A percentile compares a stretch with the other conserved stretches of the same genome.
Evolutionary conservation across 2,113 vertebrate species (phyloP).

Genomic region (Perognathus longimembris): DNA sequence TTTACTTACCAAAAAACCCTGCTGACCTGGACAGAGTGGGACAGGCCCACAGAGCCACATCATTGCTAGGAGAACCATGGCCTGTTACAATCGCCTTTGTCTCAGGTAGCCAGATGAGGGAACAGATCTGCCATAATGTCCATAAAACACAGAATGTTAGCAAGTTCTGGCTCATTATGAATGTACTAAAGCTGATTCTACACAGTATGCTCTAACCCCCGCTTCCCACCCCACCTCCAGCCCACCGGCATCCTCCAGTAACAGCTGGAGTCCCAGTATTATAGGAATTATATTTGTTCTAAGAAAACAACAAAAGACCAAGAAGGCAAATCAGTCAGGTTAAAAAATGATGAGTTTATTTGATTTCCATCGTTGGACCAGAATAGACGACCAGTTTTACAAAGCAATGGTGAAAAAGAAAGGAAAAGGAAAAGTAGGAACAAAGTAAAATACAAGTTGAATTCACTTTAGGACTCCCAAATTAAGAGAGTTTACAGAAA

Average conservation of each 20-base stretch:
- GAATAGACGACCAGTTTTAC: background rate
- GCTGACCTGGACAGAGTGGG: constrained; percentile 76
- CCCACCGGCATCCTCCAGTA: background rate
- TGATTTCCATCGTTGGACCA: background rate
- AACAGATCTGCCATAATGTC: constrained; percentile 87
- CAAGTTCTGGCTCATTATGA: background rate
- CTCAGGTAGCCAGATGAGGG: constrained; percentile 86
- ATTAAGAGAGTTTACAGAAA: constrained; percentile 10
- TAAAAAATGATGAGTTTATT: background rate
- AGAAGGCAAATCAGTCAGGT: background rate
- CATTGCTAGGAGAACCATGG: constrained; percentile 86
- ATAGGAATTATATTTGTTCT: background rate
- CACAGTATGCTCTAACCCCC: background rate
- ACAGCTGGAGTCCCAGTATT: background rate
- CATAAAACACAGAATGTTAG: constrained; percentile 39
- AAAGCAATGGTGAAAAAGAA: background rate
- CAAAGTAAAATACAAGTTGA: background rate
- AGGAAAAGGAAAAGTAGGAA: background rate
- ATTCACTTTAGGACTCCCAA: background rate
- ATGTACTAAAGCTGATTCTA: background rate
- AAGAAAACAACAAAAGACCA: background rate
- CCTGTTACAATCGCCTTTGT: constrained; percentile 84
- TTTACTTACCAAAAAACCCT: constrained; percentile 84
- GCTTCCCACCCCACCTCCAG: too few species aligned
- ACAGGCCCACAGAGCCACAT: constrained; percentile 84